A percentile compares a stretch with the other conserved stretches of the same genome.
Evolutionary conservation across 2,113 vertebrate genomes (phyloP).

Genomic region (Ascaphus truei): DNA sequence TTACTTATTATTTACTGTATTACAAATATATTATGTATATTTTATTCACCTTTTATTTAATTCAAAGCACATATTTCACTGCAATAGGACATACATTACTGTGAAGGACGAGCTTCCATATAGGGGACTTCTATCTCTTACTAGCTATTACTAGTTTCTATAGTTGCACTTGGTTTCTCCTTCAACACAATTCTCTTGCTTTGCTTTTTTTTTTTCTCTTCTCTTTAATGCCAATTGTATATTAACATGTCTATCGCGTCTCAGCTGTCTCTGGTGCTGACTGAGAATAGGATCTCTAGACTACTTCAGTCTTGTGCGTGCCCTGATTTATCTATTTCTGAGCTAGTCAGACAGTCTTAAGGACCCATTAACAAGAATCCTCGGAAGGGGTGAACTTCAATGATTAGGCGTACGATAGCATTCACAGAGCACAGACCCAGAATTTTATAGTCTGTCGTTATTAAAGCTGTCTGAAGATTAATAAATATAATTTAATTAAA

Average conservation of each 20-base stretch:
- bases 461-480: conserved; percentile 20
- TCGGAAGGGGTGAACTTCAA: conserved; percentile 25
- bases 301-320: conserved; percentile 14
- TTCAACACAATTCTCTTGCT: conserved; percentile 16
- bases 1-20: too few relatives aligned
- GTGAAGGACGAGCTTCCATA: too few relatives aligned
- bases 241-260: conserved; percentile 6
- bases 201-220: neutral
- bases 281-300: conserved; percentile 12
- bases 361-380: conserved; percentile 29
- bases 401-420: conserved; percentile 13
- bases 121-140: neutral
- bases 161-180: conserved; percentile 22
- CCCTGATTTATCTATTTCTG: conserved; percentile 31
- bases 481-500: conserved; percentile 30
- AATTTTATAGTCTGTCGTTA: conserved; percentile 9
- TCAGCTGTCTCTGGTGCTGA: conserved; percentile 1
- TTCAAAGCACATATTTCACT: too few relatives aligned
- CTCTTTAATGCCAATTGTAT: conserved; percentile 13
- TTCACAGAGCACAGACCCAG: conserved; percentile 18
- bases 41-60: too few relatives aligned
- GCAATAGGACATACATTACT: too few relatives aligned
- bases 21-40: too few relatives aligned
- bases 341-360: conserved; percentile 21
- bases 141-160: conserved; percentile 21